Conservation (phyloP, 1,140 invertebrate genomes). For the Euglossa dilemma region DNA sequence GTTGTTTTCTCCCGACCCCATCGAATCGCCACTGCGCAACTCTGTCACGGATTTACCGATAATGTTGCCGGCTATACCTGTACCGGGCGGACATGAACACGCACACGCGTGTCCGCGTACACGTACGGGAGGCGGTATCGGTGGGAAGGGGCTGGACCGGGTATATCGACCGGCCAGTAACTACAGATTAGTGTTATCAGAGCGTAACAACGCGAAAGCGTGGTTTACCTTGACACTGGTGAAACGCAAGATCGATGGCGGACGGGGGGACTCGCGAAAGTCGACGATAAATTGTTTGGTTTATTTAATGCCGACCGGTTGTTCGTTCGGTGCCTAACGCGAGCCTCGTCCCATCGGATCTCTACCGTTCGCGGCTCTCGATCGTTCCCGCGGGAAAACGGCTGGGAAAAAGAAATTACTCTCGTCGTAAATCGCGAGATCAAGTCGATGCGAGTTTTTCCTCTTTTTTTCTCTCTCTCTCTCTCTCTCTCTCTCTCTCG, state of each 20-base stretch:
- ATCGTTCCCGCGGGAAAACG: no score
- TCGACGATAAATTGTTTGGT: slow-evolving; percentile 50
- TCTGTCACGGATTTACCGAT: slow-evolving; percentile 76
- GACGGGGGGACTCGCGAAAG: slow-evolving; percentile 43
- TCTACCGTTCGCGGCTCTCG: no score
- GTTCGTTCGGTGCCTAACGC: slow-evolving; percentile 7
- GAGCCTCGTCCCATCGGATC: neutral
- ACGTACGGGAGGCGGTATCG: neutral
- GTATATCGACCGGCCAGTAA: slow-evolving; percentile 75
- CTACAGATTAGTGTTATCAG: slow-evolving; percentile 81
- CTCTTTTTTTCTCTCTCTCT: no score
- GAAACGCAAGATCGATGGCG: slow-evolving; percentile 70
- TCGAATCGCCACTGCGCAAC: slow-evolving; percentile 44
- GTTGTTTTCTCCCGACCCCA: slow-evolving; percentile 46
- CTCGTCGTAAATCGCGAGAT: neutral
- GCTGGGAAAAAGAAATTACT: neutral
- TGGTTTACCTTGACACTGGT: slow-evolving; percentile 80
- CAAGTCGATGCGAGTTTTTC: no score
- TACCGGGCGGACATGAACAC: slow-evolving; percentile 13
- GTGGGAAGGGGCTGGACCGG: slow-evolving; percentile 24
- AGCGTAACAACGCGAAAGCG: slow-evolving; percentile 77
- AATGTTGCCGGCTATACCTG: slow-evolving; percentile 67
- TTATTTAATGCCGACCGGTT: slow-evolving; percentile 28
- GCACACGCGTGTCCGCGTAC: neutral
- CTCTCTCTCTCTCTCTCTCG: neutral